Evolutionary conservation across 2,113 vertebrate genomes (phyloP).

Genomic region (Myiagra hebetior): DNA sequence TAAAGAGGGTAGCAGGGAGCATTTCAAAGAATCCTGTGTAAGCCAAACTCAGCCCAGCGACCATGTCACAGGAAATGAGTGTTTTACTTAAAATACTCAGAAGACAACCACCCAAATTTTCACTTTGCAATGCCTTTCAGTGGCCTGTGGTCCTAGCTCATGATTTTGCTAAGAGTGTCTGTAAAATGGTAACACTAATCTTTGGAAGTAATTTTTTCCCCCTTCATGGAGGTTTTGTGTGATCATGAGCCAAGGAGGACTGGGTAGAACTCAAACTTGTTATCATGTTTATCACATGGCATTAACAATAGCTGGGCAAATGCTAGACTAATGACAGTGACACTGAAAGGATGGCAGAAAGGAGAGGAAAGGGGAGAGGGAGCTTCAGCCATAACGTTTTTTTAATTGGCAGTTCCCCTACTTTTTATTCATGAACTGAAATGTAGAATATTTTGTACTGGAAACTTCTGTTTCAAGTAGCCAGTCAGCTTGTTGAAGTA

Average conservation of each 20-base stretch:
- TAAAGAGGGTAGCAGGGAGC: not conserved
- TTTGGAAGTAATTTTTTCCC: not conserved
- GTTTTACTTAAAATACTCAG: conserved; percentile 5
- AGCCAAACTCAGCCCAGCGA: not conserved
- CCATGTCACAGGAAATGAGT: not conserved
- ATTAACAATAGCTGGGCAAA: not conserved
- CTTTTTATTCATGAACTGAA: not conserved
- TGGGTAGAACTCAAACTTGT: not conserved
- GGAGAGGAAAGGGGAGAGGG: not conserved
- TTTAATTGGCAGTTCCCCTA: not conserved
- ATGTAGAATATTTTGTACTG: not conserved
- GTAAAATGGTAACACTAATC: not conserved
- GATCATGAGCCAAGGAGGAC: not conserved
- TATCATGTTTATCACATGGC: not conserved
- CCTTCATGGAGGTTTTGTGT: not conserved
- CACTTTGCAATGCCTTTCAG: not conserved
- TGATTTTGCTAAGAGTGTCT: not conserved
- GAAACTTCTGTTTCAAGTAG: not conserved
- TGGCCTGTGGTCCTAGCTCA: not conserved
- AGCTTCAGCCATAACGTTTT: not conserved
- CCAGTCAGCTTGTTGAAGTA: not conserved
- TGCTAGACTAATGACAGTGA: not conserved
- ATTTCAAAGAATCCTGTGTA: conserved; percentile 2
- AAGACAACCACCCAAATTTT: not conserved
- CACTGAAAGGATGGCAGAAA: not conserved